phyloP scores from a whole-genome alignment of 2,888 invertebrate species.

The Seladonia tumulorum region DNA sequence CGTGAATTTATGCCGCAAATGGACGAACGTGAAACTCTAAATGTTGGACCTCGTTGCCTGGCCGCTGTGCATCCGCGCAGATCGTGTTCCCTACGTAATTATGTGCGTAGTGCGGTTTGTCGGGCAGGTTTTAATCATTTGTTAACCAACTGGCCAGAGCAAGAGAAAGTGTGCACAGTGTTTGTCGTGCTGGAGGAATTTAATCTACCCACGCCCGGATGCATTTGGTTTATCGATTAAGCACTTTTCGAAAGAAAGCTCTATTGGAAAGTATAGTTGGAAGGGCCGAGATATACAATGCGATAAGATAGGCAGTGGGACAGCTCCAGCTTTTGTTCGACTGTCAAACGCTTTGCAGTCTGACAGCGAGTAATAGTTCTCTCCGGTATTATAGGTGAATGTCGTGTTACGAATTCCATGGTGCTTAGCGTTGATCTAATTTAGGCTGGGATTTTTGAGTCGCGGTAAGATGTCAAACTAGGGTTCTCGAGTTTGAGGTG shows the following conservation, averaged over 20 bases:
- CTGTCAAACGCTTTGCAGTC: not conserved
- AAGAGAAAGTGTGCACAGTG: not conserved
- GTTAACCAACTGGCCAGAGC: not conserved
- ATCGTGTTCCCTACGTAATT: conserved; percentile 30
- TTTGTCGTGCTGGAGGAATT: not conserved
- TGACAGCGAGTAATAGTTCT: not conserved
- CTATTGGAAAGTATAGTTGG: not conserved
- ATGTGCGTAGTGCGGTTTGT: conserved; percentile 7
- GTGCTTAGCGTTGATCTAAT: not conserved
- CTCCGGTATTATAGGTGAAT: not conserved
- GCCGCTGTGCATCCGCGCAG: not conserved
- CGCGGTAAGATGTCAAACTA: not conserved
- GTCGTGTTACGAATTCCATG: not conserved
- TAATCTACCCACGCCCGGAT: not conserved
- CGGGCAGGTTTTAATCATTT: not conserved
- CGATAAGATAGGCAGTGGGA: not conserved
- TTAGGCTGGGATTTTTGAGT: not conserved
- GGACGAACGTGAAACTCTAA: conserved; percentile 19
- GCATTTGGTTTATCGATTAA: not conserved
- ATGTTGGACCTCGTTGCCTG: not conserved
- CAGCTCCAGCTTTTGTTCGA: not conserved
- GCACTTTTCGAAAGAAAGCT: not conserved
- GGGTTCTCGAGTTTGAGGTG: not conserved
- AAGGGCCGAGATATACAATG: not conserved
- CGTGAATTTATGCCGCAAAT: conserved; percentile 39